Conservation (phyloP, 2,888 invertebrate genomes). For the Drosophila sordidapex region DNA sequence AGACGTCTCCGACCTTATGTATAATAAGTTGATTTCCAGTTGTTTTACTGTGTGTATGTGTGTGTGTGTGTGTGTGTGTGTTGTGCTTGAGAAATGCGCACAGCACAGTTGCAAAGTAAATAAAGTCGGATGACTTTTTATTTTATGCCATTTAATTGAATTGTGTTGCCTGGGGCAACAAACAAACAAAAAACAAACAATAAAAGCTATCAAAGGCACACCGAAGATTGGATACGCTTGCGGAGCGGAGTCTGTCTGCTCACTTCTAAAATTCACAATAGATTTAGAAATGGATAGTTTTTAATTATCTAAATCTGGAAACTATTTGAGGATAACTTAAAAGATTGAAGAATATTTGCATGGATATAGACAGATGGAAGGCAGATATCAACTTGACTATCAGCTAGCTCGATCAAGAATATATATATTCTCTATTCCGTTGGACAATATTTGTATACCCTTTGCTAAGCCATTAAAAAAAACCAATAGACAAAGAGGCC, state of each 20-base stretch:
- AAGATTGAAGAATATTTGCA: neutral
- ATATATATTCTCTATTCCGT: neutral
- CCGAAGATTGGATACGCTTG: neutral
- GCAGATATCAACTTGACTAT: neutral
- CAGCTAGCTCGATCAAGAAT: neutral
- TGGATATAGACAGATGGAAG: neutral
- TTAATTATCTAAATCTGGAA: neutral
- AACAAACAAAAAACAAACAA: neutral
- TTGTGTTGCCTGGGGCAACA: slow-evolving; percentile 61
- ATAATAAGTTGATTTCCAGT: neutral
- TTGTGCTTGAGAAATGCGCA: slow-evolving; percentile 18
- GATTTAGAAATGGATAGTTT: neutral
- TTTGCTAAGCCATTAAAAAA: neutral
- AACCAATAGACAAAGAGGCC: slow-evolving; percentile 17
- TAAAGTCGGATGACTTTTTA: slow-evolving; percentile 45
- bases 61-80: slow-evolving; percentile 20
- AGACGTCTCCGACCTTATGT: neutral
- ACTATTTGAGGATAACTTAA: neutral
- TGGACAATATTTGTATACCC: neutral
- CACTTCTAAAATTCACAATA: neutral
- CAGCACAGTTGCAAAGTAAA: slow-evolving; percentile 43
- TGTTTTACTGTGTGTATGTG: neutral
- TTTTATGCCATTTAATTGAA: slow-evolving; percentile 58
- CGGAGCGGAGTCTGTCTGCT: neutral
- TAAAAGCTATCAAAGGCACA: neutral